Percentiles rank a stretch among this genome's conserved stretches.
Conservation (phyloP, 2,888 invertebrate species). For the Nymphalis polychloros region DNA sequence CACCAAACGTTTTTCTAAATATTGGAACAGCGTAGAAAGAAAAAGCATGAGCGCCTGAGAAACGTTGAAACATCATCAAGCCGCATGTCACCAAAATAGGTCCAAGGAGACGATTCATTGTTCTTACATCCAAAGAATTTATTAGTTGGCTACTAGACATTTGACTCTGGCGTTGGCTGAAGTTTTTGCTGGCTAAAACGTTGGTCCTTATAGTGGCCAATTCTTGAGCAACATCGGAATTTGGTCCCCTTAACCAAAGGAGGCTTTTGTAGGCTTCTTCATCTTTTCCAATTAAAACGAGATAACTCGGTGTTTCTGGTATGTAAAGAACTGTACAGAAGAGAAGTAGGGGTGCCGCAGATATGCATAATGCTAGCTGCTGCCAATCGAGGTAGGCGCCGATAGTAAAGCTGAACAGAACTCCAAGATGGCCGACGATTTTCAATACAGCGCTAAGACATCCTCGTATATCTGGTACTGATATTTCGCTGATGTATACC, state of each 20-base stretch:
- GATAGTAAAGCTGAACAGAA: constrained; percentile 90
- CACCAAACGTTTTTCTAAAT: constrained; percentile 91
- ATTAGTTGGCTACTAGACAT: constrained; percentile 71
- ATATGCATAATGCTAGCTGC: constrained; percentile 90
- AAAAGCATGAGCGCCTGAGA: constrained; percentile 91
- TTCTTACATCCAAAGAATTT: constrained; percentile 68
- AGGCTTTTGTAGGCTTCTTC: constrained; percentile 85
- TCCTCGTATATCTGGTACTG: constrained; percentile 92
- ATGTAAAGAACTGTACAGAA: constrained; percentile 89
- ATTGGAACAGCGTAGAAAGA: constrained; percentile 93
- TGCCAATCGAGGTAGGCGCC: constrained; percentile 93
- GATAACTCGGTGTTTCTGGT: constrained; percentile 94
- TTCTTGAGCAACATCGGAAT: constrained; percentile 89
- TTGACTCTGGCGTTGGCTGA: constrained; percentile 74
- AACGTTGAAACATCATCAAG: constrained; percentile 94
- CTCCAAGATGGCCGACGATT: constrained; percentile 92
- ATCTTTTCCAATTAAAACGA: constrained; percentile 88
- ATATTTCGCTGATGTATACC: constrained; percentile 96
- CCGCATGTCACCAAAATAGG: constrained; percentile 92
- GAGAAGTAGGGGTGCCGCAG: constrained; percentile 88
- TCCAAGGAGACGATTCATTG: constrained; percentile 79
- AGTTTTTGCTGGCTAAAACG: constrained; percentile 81
- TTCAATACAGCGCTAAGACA: constrained; percentile 93
- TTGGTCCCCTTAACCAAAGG: constrained; percentile 91
- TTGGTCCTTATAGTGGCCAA: constrained; percentile 86